Base-by-base conservation (phyloP, 2,888 invertebrate species). In the Allophyes oxyacanthae region DNA sequence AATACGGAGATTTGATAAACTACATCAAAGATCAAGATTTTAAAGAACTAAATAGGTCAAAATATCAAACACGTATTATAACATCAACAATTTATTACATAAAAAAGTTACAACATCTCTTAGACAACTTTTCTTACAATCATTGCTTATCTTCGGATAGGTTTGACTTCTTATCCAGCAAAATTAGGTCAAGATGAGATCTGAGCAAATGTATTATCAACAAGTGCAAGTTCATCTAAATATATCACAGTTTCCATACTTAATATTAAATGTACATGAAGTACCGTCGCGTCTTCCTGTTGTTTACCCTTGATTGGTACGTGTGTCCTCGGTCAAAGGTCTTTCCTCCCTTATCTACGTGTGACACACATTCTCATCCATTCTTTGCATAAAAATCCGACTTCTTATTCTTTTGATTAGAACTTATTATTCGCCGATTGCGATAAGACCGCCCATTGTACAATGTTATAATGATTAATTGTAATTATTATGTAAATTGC, bases 161-260 rank as follows among this genome's bases (percentile, higher is more conserved):
- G 25, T n/a, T 28, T 62, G 55, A 52, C 49, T 48, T 46, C 34
- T 30, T 28, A 40, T 48, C 36, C 4, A 28, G 5, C 6, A 7
- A 41, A 62, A 65, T 41, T 9, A 36, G 56, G 52, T 58, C 69
- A 62, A 15, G 55, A 51, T 33, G 30, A 44, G 14, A 26, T 44
- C 13, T 48, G 25, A 45, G 26, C 50, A 56, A 37, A 49, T 11
- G 4, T 0, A 55, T 46, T 13, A 55, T 63, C 63, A 72, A 68
- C 68, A 74, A 33, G 28, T 13, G 42, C 14, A 42, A 52, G 45
- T 33, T 46, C 60, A 42, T 60, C 62, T 73, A 59, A 46, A 55
- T 57, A 46, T 74, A 74, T 74, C 73, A 74, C 73, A 74, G 72
- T 25, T 49, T 58, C 55, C 72, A 74, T 75, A 72, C 67, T 59